Conservation (phyloP, 2,888 invertebrate genomes). For the Pseudococcus jackbeardsleyi region DNA sequence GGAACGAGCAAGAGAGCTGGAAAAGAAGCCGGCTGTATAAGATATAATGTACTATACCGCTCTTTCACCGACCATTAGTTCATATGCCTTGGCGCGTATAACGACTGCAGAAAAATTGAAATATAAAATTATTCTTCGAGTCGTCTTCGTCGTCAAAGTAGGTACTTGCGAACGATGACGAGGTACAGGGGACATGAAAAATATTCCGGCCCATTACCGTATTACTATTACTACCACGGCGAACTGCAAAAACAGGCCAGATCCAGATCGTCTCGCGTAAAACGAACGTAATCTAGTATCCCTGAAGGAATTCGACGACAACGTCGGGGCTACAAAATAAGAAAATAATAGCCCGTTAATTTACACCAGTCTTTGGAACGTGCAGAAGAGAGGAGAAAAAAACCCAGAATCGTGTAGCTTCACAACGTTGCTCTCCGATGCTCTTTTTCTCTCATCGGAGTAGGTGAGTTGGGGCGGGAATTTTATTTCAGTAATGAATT, state of each 20-base stretch:
- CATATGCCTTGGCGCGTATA: not conserved
- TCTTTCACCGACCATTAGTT: conserved; percentile 33
- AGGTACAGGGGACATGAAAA: not conserved
- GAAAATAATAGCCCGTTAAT: conserved; percentile 44
- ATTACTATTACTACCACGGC: not conserved
- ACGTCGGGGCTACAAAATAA: not conserved
- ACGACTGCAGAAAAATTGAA: conserved; percentile 10
- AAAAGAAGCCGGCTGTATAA: not conserved
- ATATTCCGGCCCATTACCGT: conserved; percentile 35
- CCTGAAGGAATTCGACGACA: not conserved
- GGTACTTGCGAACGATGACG: not conserved
- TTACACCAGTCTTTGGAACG: not conserved
- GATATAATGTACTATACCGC: not conserved
- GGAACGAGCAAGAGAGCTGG: not conserved
- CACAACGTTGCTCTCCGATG: not conserved
- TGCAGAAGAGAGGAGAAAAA: not conserved
- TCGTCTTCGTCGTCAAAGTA: not conserved
- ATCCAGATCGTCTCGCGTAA: not conserved
- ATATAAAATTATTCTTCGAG: conserved; percentile 42
- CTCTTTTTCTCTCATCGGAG: not conserved
- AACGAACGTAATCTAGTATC: conserved; percentile 1
- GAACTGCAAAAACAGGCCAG: not conserved
- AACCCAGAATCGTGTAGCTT: not conserved
- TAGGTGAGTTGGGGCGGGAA: not conserved
- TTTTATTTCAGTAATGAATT: conserved; percentile 12